Evolutionary conservation across 2,113 vertebrate species (phyloP), one percentile per base, ranked within the genome.

Genomic region (Larimichthys crocea): DNA sequence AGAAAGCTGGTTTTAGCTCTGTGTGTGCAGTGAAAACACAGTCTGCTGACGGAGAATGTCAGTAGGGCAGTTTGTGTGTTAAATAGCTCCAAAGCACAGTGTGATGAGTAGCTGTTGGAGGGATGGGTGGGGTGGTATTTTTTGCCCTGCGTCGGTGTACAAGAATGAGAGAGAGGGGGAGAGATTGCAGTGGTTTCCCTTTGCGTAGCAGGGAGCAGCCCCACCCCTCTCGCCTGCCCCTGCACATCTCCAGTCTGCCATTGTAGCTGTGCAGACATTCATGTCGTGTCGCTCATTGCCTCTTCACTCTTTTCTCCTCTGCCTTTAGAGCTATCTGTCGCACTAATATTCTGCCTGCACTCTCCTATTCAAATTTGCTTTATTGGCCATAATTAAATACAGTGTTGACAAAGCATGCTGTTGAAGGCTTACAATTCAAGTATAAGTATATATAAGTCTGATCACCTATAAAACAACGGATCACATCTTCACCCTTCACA

Each of bases 131-230:
- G 50, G 66, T 61, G 50, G 9, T 1, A 10, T 71, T 66, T 31
- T 35, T 24, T 20, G 17, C 20, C 16, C 53, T 48, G 42, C 52
- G 22, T 61, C 10, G 7, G 59, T 66, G 42, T 76, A 24, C 40
- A 66, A 26, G 67, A 75, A 71, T 60, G 69, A 65, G 66, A 76
- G 53, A 31, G 15, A 16, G 65, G 46, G 61, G 48, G 70, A 42
- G 85, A 71, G 69, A 72, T 76, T 87, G 74, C 80, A 87, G 85
- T 84, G 76, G 62, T 76, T 69, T 89, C 75, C 78, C 29, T 76
- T 69, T 82, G 76, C 50, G 42, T 74, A 83, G 70, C 64, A 76
- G 63, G 2, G 49, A 74, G 70, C 84, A 76, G 84, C 85, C 86
- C 89, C 89, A 85, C 90, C 87, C 88, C 66, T 72, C n/a, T 65